Evolutionary conservation across 92 coral and sea anemone genomes (phyloP), one percentile per base, ranked within the genome.

Genomic region (Desmophyllum pertusum): DNA sequence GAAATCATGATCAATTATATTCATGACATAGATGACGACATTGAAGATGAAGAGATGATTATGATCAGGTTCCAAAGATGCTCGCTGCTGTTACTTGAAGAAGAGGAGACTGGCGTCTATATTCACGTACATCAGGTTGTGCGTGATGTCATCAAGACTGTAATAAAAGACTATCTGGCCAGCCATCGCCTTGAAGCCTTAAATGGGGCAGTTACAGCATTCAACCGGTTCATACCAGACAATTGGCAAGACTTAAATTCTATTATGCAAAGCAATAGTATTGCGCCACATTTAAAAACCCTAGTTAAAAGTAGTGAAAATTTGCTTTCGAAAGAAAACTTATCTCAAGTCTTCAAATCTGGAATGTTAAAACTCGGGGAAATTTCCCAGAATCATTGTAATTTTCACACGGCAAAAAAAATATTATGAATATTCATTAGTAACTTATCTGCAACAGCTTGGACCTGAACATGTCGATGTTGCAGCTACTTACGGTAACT

Each of bases 41-140:
- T 63, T 29, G 17, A 75, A 43, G 84, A 88, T 31, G 31, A 75
- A 76, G 84, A 88, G 37, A 36, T 52, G 10, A 59, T 88, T 8
- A 77, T 75, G 48, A 36, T 27, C 23, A 78, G 39, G n/a, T 70
- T 88, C 69, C 66, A 43, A 17, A 67, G 83, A 6, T 83, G 84
- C 31, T 88, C 91, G 45, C 75, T 88, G 21, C 31, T 88, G 31
- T 23, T 88, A 14, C 19, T 50, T 39, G 70, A 80, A 33, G 77
- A 71, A 13, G 61, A 62, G 27, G 81, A 73, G 27, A 13, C 13
- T 51, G 25, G 25, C 29, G 38, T 40, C 25, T 38, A 39, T 17
- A 75, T 88, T 46, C 76, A 81, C 31, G 46, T 84, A 19, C 92
- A 64, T 64, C 70, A 64, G 37, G 88, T 88, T 48, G 81, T 88